A percentile compares a stretch with the other conserved stretches of the same genome.
Evolutionary conservation across 2,888 invertebrate genomes (phyloP).

Genomic region (Pristionchus maxplancki): DNA sequence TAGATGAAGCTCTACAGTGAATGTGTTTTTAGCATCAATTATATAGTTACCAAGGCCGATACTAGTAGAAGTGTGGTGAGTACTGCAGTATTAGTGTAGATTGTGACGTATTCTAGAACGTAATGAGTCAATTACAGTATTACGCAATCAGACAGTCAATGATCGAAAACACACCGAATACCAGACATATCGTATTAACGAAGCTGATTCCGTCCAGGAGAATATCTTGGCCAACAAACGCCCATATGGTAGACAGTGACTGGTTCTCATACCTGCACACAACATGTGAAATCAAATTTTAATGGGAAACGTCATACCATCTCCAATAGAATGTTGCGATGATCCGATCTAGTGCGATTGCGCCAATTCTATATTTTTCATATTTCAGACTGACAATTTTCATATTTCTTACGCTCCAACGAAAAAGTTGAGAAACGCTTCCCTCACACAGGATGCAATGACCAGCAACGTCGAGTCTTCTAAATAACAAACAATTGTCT

Average conservation of each 20-base stretch:
- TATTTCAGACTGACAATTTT: background rate
- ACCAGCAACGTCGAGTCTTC: background rate
- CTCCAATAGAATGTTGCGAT: background rate
- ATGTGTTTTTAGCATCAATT: too few species aligned
- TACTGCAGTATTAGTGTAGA: background rate
- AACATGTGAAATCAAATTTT: background rate
- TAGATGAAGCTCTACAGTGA: background rate
- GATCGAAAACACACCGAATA: background rate
- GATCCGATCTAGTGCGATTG: background rate
- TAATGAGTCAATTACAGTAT: too few species aligned
- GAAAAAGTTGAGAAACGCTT: conserved; percentile 11
- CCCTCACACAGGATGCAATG: background rate
- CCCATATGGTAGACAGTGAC: background rate
- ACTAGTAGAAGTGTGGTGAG: background rate
- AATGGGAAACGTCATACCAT: background rate
- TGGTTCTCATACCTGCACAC: background rate
- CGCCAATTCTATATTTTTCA: background rate
- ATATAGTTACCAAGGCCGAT: background rate
- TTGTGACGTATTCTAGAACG: background rate
- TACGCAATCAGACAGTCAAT: too few species aligned
- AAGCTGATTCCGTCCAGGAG: background rate
- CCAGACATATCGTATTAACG: background rate
- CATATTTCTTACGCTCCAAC: conserved; percentile 25
- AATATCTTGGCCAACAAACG: background rate
- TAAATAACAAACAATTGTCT: background rate